Conservation (phyloP, 2,113 vertebrate genomes). For the Melierax canorus region DNA sequence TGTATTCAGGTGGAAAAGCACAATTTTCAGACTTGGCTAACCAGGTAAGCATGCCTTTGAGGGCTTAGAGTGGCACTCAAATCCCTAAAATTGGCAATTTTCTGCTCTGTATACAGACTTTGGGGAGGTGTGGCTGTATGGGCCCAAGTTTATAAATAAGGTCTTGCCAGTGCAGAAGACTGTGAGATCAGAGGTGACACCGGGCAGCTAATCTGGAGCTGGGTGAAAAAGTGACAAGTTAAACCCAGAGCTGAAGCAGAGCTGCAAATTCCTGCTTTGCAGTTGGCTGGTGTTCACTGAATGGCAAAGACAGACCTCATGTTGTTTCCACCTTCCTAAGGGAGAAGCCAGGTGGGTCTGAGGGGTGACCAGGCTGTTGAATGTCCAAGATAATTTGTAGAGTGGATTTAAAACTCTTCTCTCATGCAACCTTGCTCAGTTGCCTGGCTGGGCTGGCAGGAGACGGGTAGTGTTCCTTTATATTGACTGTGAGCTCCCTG, state of each 20-base stretch:
- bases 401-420: background rate
- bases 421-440: background rate
- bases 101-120: background rate
- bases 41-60: background rate
- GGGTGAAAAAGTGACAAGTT: background rate
- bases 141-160: background rate
- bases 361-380: background rate
- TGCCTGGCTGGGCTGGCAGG: background rate
- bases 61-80: background rate
- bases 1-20: background rate
- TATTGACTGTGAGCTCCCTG: background rate
- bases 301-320: background rate
- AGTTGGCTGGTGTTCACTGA: background rate
- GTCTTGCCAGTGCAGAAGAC: background rate
- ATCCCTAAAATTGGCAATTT: slow-evolving; percentile 28
- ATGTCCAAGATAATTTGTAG: background rate
- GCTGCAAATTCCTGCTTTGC: background rate
- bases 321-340: background rate
- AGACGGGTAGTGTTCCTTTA: background rate
- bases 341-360: background rate
- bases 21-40: background rate
- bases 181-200: background rate
- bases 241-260: background rate
- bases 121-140: background rate
- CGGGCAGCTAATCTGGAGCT: background rate